These are phyloP conservation scores for Plagodis dolabraria DNA, from an alignment of 2,888 invertebrate genomes.

Conservation along the genomic window DNA sequence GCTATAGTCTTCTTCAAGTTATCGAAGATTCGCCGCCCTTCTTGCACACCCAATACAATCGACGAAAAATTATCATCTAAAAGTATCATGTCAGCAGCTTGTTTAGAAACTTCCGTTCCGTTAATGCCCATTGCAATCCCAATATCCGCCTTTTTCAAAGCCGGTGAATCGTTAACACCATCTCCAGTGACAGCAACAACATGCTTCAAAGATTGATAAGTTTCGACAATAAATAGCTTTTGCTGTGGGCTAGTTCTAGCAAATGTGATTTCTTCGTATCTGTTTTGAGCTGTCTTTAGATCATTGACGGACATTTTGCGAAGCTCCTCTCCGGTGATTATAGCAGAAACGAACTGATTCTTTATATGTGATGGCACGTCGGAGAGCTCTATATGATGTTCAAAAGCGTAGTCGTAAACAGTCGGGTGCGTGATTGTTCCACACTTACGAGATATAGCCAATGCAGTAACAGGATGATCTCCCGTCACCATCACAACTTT, in stretches of 20 bases:
- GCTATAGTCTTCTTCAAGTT: slow-evolving; percentile 94
- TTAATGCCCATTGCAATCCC: slow-evolving; percentile 93
- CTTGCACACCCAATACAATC: slow-evolving; percentile 93
- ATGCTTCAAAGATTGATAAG: slow-evolving; percentile 90
- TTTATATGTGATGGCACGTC: slow-evolving; percentile 80
- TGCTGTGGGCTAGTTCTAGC: slow-evolving; percentile 89
- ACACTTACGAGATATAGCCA: slow-evolving; percentile 88
- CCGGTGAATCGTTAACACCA: slow-evolving; percentile 95
- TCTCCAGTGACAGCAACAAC: slow-evolving; percentile 96
- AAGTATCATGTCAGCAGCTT: slow-evolving; percentile 96
- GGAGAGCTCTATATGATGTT: slow-evolving; percentile 80
- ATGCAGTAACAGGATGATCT: slow-evolving; percentile 90
- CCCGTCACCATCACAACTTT: slow-evolving; percentile 90
- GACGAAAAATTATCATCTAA: slow-evolving; percentile 95
- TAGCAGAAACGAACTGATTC: slow-evolving; percentile 66
- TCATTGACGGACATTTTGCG: slow-evolving; percentile 83
- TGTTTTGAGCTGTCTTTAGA: slow-evolving; percentile 83
- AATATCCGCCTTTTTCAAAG: slow-evolving; percentile 93
- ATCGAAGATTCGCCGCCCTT: slow-evolving; percentile 92
- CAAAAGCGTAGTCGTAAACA: slow-evolving; percentile 88
- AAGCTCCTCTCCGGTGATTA: slow-evolving; percentile 82
- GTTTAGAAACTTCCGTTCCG: slow-evolving; percentile 92
- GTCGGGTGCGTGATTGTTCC: slow-evolving; percentile 87
- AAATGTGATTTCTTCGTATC: slow-evolving; percentile 89
- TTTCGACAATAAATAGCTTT: slow-evolving; percentile 89